Evolutionary conservation across 2,888 invertebrate species (phyloP), one percentile per base, ranked within the genome.

Genomic region (Perizoma flavofasciatum): DNA sequence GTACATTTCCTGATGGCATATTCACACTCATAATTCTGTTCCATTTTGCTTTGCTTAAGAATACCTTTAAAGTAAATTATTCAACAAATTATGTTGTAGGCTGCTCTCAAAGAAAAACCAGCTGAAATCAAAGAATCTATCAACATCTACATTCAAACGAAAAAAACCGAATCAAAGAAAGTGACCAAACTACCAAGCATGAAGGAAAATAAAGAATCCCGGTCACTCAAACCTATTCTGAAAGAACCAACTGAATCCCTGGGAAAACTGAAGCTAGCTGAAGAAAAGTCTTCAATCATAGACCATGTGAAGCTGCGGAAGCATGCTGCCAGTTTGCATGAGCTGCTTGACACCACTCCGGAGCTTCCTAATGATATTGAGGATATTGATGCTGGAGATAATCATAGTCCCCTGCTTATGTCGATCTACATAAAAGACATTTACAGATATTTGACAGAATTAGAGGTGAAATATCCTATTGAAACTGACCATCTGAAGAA

Each of bases 371-470:
- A 75, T 47, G 86, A 89, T 55, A 92, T 95, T 65, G 94, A 95
- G 72, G 95, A 97, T 73, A 96, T 97, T 79, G 98, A 98, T 77
- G 93, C 93, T 10, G 94, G 94, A 49, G 96, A 97, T 77, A 92
- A 89, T 44, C 93, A 94, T 47, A 97, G 97, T 83, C 96, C 97
- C 4, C 92, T 96, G 70, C 93, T 97, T 71, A 96, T 97, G 78
- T 94, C 96, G 10, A 95, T 96, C 70, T 98, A 98, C 82, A 96
- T 96, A 39, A 96, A 96, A 67, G 98, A 98, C 73, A 98, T 99
- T 78, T 98, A 97, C 79, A 89, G 92, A 11, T 97, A 98, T 86
- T 93, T 98, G 77, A 94, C 94, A 66, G 86, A 93, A 50, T 83
- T 98, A 63, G 98, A 98, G 92, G 81, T 82, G 11, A 92, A 94